These are phyloP conservation scores for Rhynchophorus ferrugineus DNA, from an alignment of 1,140 invertebrate genomes.

Conservation along the genomic window DNA sequence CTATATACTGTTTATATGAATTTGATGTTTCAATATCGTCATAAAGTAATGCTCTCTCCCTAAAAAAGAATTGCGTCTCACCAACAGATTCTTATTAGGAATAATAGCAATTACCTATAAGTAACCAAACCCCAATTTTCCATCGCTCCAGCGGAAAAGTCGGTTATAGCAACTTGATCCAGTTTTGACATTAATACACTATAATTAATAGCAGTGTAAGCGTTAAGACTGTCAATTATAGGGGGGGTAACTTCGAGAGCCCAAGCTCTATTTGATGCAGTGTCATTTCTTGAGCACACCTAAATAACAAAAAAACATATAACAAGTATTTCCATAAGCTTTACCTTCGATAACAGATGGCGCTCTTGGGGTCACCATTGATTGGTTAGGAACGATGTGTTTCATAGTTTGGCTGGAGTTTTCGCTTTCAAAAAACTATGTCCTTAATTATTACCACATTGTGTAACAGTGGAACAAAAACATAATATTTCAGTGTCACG, in stretches of 20 bases:
- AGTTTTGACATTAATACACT: slow-evolving; percentile 15
- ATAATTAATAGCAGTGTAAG: slow-evolving; percentile 18
- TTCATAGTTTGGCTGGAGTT: too few species aligned
- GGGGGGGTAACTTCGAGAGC: slow-evolving; percentile 16
- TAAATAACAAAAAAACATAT: not conserved
- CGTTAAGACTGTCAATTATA: slow-evolving; percentile 11
- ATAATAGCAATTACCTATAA: slow-evolving; percentile 46
- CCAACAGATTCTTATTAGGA: slow-evolving; percentile 1
- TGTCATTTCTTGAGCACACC: slow-evolving; percentile 19
- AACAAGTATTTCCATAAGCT: not conserved
- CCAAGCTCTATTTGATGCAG: not conserved
- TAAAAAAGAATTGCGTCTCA: not conserved
- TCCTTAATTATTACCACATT: too few species aligned
- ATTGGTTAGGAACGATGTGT: too few species aligned
- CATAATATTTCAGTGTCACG: too few species aligned
- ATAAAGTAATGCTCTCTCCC: slow-evolving; percentile 72
- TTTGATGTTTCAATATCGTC: slow-evolving; percentile 60
- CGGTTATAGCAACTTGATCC: slow-evolving; percentile 64
- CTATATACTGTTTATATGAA: slow-evolving; percentile 66
- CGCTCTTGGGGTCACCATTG: not conserved
- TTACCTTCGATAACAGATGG: not conserved
- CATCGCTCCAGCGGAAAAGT: slow-evolving; percentile 92
- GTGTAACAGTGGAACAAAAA: too few species aligned
- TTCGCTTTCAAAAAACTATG: too few species aligned
- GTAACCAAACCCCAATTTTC: slow-evolving; percentile 89